Evolutionary conservation across 2,888 invertebrate species (phyloP).

Genomic region (Meloe dianella): DNA sequence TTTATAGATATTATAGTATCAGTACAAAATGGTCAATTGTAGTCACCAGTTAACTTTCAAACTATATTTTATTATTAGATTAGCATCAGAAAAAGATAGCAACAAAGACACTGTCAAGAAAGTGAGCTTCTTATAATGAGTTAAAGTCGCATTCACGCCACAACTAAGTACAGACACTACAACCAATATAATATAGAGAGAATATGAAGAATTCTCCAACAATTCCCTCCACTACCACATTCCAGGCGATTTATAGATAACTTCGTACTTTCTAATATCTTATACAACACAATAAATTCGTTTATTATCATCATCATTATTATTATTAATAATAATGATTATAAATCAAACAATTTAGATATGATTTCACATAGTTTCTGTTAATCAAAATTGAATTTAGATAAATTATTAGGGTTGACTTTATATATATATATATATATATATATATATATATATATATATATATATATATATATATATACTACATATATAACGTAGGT

Average conservation of each 20-base stretch:
- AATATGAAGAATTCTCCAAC: slow-evolving; percentile 3
- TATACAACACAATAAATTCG: slow-evolving; percentile 1
- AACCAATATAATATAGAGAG: slow-evolving; percentile 7
- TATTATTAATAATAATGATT: neutral
- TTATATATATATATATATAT: neutral
- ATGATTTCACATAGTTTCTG: neutral
- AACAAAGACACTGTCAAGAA: slow-evolving; percentile 10
- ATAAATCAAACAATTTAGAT: neutral
- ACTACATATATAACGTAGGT: neutral
- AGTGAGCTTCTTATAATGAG: slow-evolving; percentile 11
- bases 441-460: neutral
- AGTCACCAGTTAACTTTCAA: slow-evolving; percentile 12
- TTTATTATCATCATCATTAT: neutral
- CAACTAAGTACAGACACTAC: slow-evolving; percentile 11
- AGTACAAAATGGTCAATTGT: neutral
- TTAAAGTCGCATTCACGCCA: slow-evolving; percentile 9
- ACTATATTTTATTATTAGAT: slow-evolving; percentile 11
- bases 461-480: neutral
- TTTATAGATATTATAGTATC: neutral
- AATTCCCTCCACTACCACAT: slow-evolving; percentile 10
- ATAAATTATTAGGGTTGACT: neutral
- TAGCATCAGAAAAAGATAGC: slow-evolving; percentile 9
- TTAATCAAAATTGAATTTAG: neutral
- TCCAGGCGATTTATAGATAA: slow-evolving; percentile 9
- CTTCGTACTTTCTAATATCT: slow-evolving; percentile 9